A percentile compares a stretch with the other conserved stretches of the same genome.
phyloP scores from a whole-genome alignment of 92 coral and sea anemone species.

The Desmophyllum pertusum region DNA sequence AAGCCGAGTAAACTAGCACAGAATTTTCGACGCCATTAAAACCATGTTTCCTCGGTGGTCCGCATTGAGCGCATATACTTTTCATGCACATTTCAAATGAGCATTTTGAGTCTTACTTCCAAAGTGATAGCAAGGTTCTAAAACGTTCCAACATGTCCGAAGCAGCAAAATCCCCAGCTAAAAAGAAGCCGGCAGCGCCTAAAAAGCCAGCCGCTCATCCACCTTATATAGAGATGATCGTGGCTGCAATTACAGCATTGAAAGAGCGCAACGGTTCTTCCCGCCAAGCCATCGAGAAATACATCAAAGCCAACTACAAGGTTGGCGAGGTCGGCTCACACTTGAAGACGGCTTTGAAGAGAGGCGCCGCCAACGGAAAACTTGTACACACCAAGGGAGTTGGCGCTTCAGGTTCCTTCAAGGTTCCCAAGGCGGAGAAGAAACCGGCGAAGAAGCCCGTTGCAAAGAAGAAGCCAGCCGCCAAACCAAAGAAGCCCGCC shows the following conservation, averaged over 20 bases:
- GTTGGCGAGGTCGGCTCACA: constrained; percentile 41
- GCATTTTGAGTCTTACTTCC: not conserved
- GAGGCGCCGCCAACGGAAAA: constrained; percentile 29
- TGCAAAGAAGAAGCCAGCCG: constrained; percentile 49
- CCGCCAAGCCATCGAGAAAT: constrained; percentile 87
- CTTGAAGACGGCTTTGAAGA: constrained; percentile 60
- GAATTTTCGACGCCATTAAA: not conserved
- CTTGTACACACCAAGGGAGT: constrained; percentile 55
- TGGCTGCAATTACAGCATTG: constrained; percentile 57
- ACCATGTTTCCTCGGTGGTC: constrained; percentile 2
- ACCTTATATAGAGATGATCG: constrained; percentile 57
- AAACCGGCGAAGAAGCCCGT: constrained; percentile 40
- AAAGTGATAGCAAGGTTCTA: not conserved
- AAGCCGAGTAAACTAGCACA: not conserved
- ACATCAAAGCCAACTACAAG: constrained; percentile 69
- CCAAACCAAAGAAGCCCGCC: constrained; percentile 53
- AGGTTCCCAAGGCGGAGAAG: constrained; percentile 37
- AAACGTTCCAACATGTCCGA: constrained; percentile 21
- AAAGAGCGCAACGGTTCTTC: constrained; percentile 77
- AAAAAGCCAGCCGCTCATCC: constrained; percentile 67
- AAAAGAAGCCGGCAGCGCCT: constrained; percentile 30
- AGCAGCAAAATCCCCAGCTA: constrained; percentile 25
- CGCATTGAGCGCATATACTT: not conserved
- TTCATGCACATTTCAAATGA: not conserved
- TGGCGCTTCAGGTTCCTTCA: constrained; percentile 75